These are phyloP conservation scores for Calypte anna DNA, from an alignment of 2,113 vertebrate genomes.

Conservation along the genomic window DNA sequence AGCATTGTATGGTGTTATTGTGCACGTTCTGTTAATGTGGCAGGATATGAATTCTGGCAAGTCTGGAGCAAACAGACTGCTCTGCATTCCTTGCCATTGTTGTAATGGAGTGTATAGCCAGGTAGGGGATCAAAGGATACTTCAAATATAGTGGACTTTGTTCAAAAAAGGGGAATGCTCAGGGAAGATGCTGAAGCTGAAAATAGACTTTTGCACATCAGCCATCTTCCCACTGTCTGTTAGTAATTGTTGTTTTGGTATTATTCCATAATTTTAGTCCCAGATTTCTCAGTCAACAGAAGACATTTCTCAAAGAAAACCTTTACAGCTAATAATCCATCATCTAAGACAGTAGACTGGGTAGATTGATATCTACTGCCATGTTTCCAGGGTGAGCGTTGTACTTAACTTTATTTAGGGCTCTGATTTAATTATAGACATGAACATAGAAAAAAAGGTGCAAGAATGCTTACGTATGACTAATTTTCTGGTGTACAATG, in stretches of 20 bases:
- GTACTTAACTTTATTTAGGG: background rate
- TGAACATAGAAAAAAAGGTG: background rate
- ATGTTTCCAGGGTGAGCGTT: background rate
- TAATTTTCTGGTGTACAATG: background rate
- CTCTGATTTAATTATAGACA: background rate
- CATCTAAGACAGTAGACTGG: background rate
- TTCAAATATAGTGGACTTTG: background rate
- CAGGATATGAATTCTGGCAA: background rate
- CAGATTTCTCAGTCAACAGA: background rate
- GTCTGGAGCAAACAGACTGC: background rate
- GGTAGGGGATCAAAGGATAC: background rate
- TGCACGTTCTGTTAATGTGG: background rate
- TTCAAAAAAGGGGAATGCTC: background rate
- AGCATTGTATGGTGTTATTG: background rate
- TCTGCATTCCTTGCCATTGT: background rate
- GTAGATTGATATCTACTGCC: background rate
- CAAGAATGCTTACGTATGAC: background rate
- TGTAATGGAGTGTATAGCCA: background rate
- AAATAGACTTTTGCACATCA: background rate
- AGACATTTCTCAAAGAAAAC: background rate
- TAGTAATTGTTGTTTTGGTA: rapidly evolving
- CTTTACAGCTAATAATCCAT: background rate
- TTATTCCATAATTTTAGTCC: background rate
- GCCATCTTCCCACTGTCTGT: background rate
- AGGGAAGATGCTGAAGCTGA: background rate